Conservation (phyloP, 1,140 invertebrate genomes). For the Drosophila bipectinata region DNA sequence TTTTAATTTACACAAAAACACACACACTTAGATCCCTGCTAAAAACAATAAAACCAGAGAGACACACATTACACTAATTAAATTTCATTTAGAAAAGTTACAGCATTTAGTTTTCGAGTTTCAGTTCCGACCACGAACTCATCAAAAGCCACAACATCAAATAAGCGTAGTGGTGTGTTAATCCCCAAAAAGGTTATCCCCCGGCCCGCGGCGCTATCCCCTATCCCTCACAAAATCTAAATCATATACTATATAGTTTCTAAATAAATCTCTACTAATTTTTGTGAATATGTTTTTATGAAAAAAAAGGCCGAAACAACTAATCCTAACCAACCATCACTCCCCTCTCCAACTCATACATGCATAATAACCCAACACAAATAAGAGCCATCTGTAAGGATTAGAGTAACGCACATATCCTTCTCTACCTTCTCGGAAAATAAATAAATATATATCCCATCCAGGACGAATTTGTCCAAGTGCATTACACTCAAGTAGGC, state of each 20-base stretch:
- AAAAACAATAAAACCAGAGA: constrained; percentile 11
- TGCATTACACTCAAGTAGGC: constrained; percentile 1
- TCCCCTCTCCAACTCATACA: constrained; percentile 19
- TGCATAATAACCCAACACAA: constrained; percentile 57
- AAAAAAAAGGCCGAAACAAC: constrained; percentile 29
- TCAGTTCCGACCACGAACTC: constrained; percentile 33
- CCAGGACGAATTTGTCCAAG: constrained; percentile 28
- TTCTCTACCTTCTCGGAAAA: too few relatives aligned
- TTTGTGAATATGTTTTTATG: constrained; percentile 59
- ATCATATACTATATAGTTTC: background rate
- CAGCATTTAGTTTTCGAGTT: constrained; percentile 34
- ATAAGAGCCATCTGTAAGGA: constrained; percentile 22
- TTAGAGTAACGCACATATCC: constrained; percentile 35
- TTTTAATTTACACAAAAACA: constrained; percentile 66
- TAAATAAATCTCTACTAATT: constrained; percentile 29
- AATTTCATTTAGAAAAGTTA: constrained; percentile 74
- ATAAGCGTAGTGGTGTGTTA: background rate
- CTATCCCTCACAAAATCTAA: background rate
- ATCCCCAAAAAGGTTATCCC: background rate
- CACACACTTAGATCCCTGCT: constrained; percentile 1
- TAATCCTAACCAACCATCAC: constrained; percentile 23
- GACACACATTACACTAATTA: constrained; percentile 70
- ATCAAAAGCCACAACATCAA: constrained; percentile 41
- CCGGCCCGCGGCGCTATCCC: too few relatives aligned
- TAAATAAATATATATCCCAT: constrained; percentile 12